A percentile compares a stretch with the other conserved stretches of the same genome.
Conservation (phyloP, 2,113 vertebrate species). For the Symphodus melops region DNA sequence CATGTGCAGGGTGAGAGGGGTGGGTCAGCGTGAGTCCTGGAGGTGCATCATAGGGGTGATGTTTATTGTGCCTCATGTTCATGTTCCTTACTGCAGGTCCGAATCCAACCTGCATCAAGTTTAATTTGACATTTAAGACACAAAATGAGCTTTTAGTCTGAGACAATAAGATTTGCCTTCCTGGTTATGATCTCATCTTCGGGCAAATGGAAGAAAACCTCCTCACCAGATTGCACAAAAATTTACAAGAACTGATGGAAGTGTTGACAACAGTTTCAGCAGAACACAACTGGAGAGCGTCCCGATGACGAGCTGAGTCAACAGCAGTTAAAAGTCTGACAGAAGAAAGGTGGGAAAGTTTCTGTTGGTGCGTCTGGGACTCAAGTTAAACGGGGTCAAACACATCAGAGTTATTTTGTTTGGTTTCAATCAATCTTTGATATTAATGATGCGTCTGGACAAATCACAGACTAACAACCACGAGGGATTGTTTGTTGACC, state of each 20-base stretch:
- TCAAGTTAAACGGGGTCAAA: constrained; percentile 49
- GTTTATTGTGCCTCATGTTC: too few species aligned
- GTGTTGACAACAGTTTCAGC: constrained; percentile 45
- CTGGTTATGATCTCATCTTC: constrained; percentile 33
- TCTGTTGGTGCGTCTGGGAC: constrained; percentile 32
- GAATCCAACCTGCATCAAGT: too few species aligned
- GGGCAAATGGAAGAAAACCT: constrained; percentile 33
- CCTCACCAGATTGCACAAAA: constrained; percentile 15
- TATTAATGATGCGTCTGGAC: constrained; percentile 45
- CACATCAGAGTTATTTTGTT: constrained; percentile 21
- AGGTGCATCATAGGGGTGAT: too few species aligned
- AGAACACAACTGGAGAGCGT: constrained; percentile 20
- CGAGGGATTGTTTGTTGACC: constrained; percentile 58
- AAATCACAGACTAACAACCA: constrained; percentile 55
- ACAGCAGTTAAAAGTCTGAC: constrained; percentile 21
- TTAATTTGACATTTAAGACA: constrained; percentile 2
- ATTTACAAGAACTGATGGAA: constrained; percentile 40
- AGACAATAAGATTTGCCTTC: constrained; percentile 19
- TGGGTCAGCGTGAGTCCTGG: too few species aligned
- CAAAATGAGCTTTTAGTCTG: not conserved
- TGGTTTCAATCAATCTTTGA: constrained; percentile 34
- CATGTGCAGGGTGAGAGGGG: too few species aligned
- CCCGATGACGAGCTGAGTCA: constrained; percentile 29
- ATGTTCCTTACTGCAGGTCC: too few species aligned
- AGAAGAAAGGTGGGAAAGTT: constrained; percentile 39